Percentiles rank a stretch among this genome's conserved stretches.
Conservation (phyloP, 2,888 invertebrate species). For the Marasmarcha lunaedactyla region DNA sequence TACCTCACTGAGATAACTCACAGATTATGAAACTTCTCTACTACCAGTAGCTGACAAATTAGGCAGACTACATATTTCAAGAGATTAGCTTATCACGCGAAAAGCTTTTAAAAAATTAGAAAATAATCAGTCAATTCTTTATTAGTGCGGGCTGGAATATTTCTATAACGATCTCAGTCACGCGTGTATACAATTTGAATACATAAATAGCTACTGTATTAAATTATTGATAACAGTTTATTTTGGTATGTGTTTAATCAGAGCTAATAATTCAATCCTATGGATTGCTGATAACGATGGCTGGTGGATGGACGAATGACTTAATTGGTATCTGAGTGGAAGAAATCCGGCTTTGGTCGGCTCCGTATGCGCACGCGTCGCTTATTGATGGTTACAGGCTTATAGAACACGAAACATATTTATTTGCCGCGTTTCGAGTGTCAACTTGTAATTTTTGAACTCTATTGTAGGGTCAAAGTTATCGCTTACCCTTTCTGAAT, state of each 20-base stretch:
- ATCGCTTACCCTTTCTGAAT: no score
- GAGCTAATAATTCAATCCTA: constrained; percentile 60
- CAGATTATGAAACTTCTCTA: no score
- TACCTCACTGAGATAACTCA: no score
- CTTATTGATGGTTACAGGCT: constrained; percentile 27
- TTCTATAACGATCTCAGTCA: constrained; percentile 57
- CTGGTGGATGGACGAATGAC: constrained; percentile 33
- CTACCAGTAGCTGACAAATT: neutral
- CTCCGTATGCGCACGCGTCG: constrained; percentile 34
- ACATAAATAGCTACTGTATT: constrained; percentile 62
- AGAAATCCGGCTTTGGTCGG: constrained; percentile 31
- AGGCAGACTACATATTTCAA: neutral
- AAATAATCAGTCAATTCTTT: constrained; percentile 17
- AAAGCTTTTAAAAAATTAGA: constrained; percentile 3
- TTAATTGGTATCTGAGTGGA: constrained; percentile 43
- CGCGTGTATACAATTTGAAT: constrained; percentile 62
- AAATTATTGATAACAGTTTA: constrained; percentile 62
- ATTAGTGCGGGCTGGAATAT: constrained; percentile 40
- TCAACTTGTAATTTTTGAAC: constrained; percentile 1
- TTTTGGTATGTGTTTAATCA: constrained; percentile 56
- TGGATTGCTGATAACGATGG: constrained; percentile 48
- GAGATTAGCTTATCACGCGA: constrained; percentile 1
- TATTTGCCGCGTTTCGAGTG: neutral
- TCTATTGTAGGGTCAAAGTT: no score
- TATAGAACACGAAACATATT: constrained; percentile 11